phyloP scores from a whole-genome alignment of 1,140 invertebrate species.

The Tyrophagus putrescentiae region DNA sequence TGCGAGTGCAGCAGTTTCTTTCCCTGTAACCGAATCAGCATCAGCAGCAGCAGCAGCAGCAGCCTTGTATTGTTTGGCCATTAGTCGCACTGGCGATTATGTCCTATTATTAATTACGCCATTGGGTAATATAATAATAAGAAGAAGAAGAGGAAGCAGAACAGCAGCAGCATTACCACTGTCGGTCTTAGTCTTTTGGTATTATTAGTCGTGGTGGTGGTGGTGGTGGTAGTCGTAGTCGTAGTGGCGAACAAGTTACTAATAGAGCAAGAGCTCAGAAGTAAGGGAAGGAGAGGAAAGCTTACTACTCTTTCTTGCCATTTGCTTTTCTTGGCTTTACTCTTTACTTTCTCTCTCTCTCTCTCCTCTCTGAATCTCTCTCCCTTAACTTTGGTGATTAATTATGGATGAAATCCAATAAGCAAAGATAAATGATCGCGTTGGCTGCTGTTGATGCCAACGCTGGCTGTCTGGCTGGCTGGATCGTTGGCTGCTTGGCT shows the following conservation, averaged over 20 bases:
- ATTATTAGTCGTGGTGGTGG: too few relatives aligned
- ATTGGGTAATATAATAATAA: conserved; percentile 5
- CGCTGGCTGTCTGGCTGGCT: not conserved
- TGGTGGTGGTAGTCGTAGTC: not conserved
- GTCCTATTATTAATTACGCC: conserved; percentile 7
- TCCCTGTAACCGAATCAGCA: too few relatives aligned
- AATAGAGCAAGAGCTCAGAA: conserved; percentile 4
- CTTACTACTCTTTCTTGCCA: too few relatives aligned
- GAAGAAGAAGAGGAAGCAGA: too few relatives aligned
- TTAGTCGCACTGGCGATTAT: conserved; percentile 5
- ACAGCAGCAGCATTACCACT: conserved; percentile 7
- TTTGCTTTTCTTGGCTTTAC: too few relatives aligned
- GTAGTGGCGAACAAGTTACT: not conserved
- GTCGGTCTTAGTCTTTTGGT: too few relatives aligned
- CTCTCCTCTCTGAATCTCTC: too few relatives aligned
- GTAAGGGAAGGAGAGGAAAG: too few relatives aligned
- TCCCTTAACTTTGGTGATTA: too few relatives aligned
- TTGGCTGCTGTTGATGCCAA: not conserved
- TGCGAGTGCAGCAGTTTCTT: too few relatives aligned
- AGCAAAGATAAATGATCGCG: conserved; percentile 11
- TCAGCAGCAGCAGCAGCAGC: too few relatives aligned
- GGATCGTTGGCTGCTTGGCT: not conserved
- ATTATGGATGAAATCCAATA: conserved; percentile 13
- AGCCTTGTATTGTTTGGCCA: conserved; percentile 3
- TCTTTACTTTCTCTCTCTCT: too few relatives aligned